phyloP scores from a whole-genome alignment of 2,797 vertebrate genomes.

The Acanthurus lineatus region DNA sequence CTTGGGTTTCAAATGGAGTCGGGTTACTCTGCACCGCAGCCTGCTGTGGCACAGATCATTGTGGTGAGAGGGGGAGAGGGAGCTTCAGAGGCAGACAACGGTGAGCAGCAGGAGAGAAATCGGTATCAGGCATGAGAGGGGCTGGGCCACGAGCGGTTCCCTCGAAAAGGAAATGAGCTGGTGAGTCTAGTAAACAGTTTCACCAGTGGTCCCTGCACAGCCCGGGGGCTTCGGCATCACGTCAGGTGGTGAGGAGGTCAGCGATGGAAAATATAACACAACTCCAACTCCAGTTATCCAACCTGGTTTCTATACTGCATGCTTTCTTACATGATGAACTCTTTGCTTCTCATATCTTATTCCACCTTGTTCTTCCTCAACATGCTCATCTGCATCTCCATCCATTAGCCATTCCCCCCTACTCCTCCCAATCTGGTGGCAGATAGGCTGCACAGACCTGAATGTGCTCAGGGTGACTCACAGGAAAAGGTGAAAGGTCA shows the following conservation, averaged over 20 bases:
- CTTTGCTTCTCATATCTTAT: slow-evolving; percentile 30
- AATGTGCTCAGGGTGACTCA: slow-evolving; percentile 19
- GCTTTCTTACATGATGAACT: slow-evolving; percentile 63
- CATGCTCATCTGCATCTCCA: slow-evolving; percentile 33
- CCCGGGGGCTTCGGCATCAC: slow-evolving; percentile 41
- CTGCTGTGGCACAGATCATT: slow-evolving; percentile 67
- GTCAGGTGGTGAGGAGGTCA: slow-evolving; percentile 18
- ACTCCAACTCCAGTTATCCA: slow-evolving; percentile 41
- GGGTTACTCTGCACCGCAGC: slow-evolving; percentile 62
- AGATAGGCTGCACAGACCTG: slow-evolving; percentile 40
- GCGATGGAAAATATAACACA: slow-evolving; percentile 11
- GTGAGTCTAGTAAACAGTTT: slow-evolving; percentile 57
- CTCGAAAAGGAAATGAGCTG: slow-evolving; percentile 61
- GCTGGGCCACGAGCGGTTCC: slow-evolving; percentile 39
- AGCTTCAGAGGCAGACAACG: slow-evolving; percentile 40
- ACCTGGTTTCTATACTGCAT: slow-evolving; percentile 23
- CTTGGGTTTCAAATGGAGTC: slow-evolving; percentile 75
- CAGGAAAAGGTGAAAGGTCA: slow-evolving; percentile 62
- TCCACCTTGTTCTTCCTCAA: slow-evolving; percentile 32
- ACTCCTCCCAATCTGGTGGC: slow-evolving; percentile 11
- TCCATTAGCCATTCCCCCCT: slow-evolving; percentile 43
- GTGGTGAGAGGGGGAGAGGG: slow-evolving; percentile 40
- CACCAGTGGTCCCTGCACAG: slow-evolving; percentile 37
- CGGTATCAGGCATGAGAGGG: slow-evolving; percentile 40
- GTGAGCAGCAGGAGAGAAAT: slow-evolving; percentile 60